Base-by-base conservation (phyloP, 2,113 vertebrate species). In the Notiomystis cincta region DNA sequence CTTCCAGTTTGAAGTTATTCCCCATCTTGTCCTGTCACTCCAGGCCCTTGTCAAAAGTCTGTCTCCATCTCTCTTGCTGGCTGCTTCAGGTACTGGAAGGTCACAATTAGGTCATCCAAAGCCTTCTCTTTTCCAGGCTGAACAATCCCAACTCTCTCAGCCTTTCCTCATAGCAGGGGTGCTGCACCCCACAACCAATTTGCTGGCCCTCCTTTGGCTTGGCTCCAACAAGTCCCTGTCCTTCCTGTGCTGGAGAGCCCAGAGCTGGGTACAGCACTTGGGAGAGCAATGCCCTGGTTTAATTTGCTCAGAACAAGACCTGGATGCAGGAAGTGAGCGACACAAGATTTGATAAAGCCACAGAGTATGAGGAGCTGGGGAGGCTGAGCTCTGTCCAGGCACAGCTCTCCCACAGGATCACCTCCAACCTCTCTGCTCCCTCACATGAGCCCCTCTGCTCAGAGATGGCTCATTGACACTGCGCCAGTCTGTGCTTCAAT, bases 241-340 rank as follows among this genome's bases (percentile, higher is more conserved):
- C 51, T 21, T 18, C 19, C 33, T 15, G 17, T 56, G 40, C 67
- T 57, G 50, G 50, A 15, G 42, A 42, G 0, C 31, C 50, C 15
- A 3, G 76, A 33, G 58, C 42, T 57, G 67, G 51, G 33, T 37
- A 37, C 51, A 37, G 37, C 37, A 19, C 25, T 13, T 35, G 47
- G 37, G 0, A 53, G 23, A 1, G 7, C 48, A 33, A 23, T 0
- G 2, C 33, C 50, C n/a, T 11, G 5, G 5, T 25, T 76, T 40
- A 16, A 61, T 69, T 30, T 3, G 1, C 18, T 13, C 0, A 0
- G 13, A 44, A 24, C 40, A 83, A 62, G 45, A 35, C 9, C 8
- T 2, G 4, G 31, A 28, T 14, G 11, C 10, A 22, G 42, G 44
- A 56, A 35, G 10, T 0, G 9, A 78, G 48, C 0, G 0, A 33